phyloP scores from a whole-genome alignment of 92 coral and sea anemone genomes.

The Micromussa lordhowensis region DNA sequence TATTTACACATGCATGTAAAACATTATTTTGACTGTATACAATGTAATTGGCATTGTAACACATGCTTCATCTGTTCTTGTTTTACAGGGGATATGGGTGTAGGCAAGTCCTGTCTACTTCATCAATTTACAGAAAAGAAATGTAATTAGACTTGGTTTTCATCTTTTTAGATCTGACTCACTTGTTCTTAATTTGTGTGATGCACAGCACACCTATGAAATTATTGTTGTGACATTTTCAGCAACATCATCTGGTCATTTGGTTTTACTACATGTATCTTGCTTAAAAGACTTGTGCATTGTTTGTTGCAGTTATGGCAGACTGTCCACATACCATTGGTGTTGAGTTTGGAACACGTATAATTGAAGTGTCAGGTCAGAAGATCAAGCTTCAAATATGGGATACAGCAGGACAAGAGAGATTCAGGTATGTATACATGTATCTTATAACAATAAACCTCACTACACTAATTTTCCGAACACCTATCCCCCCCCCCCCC shows the following conservation, averaged over 20 bases:
- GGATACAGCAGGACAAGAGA: conserved; percentile 99
- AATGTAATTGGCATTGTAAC: too few relatives aligned
- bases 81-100: conserved; percentile 96
- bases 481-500: too few relatives aligned
- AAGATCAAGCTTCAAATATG: conserved; percentile 98
- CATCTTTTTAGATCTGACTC: too few relatives aligned
- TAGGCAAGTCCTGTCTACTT: conserved; percentile 97
- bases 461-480: background rate
- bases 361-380: conserved; percentile 99
- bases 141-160: conserved; percentile 63
- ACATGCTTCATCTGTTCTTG: background rate
- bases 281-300: background rate
- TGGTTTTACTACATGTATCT: background rate
- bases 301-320: conserved; percentile 85
- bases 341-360: conserved; percentile 99
- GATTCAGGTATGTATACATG: conserved; percentile 77
- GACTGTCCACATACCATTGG: conserved; percentile 99
- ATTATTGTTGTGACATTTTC: background rate
- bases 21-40: background rate
- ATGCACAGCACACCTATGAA: background rate
- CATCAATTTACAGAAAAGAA: conserved; percentile 99
- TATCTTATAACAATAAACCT: background rate
- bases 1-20: too few relatives aligned
- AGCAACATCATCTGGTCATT: background rate
- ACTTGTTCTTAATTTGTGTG: background rate